Evolutionary conservation across 2,113 vertebrate genomes (phyloP).

Genomic region (Sylvietta virens): DNA sequence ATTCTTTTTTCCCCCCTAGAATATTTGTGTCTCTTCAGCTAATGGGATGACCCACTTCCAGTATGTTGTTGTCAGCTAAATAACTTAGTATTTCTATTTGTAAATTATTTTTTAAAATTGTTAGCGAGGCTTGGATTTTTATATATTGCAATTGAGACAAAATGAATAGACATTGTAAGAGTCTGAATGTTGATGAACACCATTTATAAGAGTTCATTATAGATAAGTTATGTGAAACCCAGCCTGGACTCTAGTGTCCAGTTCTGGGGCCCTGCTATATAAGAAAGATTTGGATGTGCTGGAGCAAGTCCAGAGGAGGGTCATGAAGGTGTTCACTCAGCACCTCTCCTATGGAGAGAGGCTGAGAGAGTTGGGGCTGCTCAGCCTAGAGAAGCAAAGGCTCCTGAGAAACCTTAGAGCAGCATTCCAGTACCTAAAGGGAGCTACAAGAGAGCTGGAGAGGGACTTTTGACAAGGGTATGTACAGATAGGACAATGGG

Average conservation of each 20-base stretch:
- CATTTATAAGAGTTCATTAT: neutral
- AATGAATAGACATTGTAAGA: neutral
- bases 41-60: neutral
- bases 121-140: neutral
- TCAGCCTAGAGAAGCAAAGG: neutral
- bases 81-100: neutral
- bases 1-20: fast-evolving
- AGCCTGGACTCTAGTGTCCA: fast-evolving
- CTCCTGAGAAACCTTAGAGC: neutral
- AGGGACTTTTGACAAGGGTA: neutral
- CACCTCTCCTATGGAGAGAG: neutral
- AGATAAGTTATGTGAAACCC: neutral
- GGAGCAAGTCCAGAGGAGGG: neutral
- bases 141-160: neutral
- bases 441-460: neutral
- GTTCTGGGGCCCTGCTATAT: neutral
- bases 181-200: neutral
- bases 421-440: neutral
- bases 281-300: neutral
- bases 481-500: neutral
- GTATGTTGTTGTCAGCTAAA: neutral
- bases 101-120: neutral
- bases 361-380: neutral
- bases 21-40: neutral
- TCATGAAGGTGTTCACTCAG: neutral